Conservation (phyloP, 2,888 invertebrate species). For the Sinopyrophorus schimmeli region DNA sequence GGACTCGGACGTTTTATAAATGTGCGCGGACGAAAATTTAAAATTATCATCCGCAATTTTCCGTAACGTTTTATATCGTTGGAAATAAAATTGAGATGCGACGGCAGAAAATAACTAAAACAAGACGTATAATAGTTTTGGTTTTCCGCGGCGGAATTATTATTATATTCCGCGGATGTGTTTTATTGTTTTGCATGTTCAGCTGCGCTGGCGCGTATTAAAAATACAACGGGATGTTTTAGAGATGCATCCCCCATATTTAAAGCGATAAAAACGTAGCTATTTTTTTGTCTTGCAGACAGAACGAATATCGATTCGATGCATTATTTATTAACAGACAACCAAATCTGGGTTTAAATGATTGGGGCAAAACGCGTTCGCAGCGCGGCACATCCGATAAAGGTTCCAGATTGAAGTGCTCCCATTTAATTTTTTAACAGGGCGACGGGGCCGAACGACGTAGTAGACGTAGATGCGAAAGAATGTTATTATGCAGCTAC, state of each 20-base stretch:
- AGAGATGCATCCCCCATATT: slow-evolving; percentile 5
- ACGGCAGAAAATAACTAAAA: slow-evolving; percentile 14
- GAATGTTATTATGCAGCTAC: slow-evolving; percentile 13
- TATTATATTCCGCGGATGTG: slow-evolving; percentile 15
- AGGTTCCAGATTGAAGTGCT: slow-evolving; percentile 29
- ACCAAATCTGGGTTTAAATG: slow-evolving; percentile 32
- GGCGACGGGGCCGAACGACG: slow-evolving; percentile 18
- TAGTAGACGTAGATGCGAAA: too few relatives aligned
- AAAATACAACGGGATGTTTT: slow-evolving; percentile 10
- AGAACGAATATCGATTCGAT: slow-evolving; percentile 25
- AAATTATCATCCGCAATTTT: slow-evolving; percentile 27
- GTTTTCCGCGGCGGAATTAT: slow-evolving; percentile 9
- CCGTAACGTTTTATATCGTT: slow-evolving; percentile 23
- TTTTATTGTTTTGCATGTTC: slow-evolving; percentile 14
- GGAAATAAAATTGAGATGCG: slow-evolving; percentile 22
- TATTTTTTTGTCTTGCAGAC: slow-evolving; percentile 21
- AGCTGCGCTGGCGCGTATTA: slow-evolving; percentile 8
- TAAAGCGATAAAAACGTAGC: slow-evolving; percentile 15
- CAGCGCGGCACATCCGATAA: slow-evolving; percentile 29
- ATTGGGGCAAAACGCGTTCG: slow-evolving; percentile 30
- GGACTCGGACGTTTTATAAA: slow-evolving; percentile 15
- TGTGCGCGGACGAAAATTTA: slow-evolving; percentile 23
- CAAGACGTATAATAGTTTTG: slow-evolving; percentile 5
- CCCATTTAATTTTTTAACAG: slow-evolving; percentile 31
- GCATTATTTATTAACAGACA: slow-evolving; percentile 29